Conservation (phyloP, 2,888 invertebrate species). For the Sminthurides aquaticus region DNA sequence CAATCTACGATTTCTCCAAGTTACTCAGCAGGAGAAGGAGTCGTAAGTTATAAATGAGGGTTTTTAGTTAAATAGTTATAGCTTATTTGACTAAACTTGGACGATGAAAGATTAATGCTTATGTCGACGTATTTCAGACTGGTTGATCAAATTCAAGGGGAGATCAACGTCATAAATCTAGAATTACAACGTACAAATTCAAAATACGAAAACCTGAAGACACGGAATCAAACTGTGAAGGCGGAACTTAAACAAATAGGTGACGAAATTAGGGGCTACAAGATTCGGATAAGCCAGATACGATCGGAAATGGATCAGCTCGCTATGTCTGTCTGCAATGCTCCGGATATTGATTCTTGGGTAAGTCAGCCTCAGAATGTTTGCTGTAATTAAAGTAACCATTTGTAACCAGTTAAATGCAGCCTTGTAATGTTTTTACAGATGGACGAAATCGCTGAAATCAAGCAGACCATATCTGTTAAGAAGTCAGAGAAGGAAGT, state of each 20-base stretch:
- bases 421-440: background rate
- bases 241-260: background rate
- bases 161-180: background rate
- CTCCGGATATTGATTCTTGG: constrained; percentile 18
- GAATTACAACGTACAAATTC: background rate
- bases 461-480: background rate
- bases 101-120: background rate
- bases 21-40: background rate
- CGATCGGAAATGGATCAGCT: background rate
- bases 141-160: background rate
- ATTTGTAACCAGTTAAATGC: background rate
- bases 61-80: too few species aligned
- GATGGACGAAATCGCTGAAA: constrained; percentile 17
- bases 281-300: background rate
- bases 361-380: constrained; percentile 6
- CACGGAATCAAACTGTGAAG: background rate
- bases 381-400: background rate
- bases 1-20: background rate
- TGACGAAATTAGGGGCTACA: background rate
- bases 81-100: too few species aligned
- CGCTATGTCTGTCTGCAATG: background rate
- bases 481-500: background rate
- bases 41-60: background rate
- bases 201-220: background rate
- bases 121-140: background rate